Evolutionary conservation across 2,797 vertebrate genomes (phyloP).

Genomic region (Microcaecilia unicolor): DNA sequence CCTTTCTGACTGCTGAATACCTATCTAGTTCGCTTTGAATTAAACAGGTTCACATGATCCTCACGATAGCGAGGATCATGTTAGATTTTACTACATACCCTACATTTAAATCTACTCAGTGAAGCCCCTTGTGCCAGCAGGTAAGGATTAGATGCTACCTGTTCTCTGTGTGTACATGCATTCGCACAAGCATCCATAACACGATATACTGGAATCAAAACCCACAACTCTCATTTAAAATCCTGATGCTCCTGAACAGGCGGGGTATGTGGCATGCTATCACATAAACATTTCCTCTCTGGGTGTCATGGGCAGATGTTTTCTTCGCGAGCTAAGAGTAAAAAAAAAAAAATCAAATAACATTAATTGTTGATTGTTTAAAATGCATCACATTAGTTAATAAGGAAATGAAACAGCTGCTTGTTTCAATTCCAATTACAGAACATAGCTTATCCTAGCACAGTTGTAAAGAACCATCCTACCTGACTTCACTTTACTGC

Average conservation of each 20-base stretch:
- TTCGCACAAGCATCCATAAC: too few relatives aligned
- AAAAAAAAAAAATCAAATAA: constrained; percentile 16
- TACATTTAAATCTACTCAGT: too few relatives aligned
- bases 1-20: too few relatives aligned
- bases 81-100: too few relatives aligned
- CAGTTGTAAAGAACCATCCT: constrained; percentile 27
- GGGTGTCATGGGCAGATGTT: constrained; percentile 19
- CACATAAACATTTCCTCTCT: not conserved
- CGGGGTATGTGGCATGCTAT: accelerated
- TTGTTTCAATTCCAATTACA: constrained; percentile 33
- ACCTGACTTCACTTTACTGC: constrained; percentile 1
- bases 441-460: constrained; percentile 13
- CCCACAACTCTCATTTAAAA: too few relatives aligned
- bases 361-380: constrained; percentile 31
- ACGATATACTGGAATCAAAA: too few relatives aligned
- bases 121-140: too few relatives aligned
- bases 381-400: constrained; percentile 13
- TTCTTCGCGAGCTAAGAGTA: constrained; percentile 11
- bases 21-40: constrained; percentile 8
- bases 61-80: not conserved
- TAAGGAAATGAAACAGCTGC: constrained; percentile 24
- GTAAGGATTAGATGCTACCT: too few relatives aligned
- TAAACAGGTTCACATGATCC: constrained; percentile 2
- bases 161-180: too few relatives aligned
- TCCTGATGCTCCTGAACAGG: too few relatives aligned